Base-by-base conservation (phyloP, 2,888 invertebrate genomes). In the Aporophyla nigra region DNA sequence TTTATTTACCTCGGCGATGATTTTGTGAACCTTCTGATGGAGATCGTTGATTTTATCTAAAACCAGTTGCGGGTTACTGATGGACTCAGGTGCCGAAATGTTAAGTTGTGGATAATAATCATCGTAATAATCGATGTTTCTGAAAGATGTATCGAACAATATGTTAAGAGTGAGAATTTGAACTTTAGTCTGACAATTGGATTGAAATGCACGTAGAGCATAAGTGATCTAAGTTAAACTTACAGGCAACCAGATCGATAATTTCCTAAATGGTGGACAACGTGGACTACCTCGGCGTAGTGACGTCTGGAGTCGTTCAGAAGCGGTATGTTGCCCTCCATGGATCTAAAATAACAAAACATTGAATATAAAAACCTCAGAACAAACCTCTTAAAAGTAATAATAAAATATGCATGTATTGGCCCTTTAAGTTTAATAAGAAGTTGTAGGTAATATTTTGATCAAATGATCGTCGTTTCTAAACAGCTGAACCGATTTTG, bases 221-320 rank as follows among this genome's bases (percentile, higher is more conserved):
- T 21, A 14, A 6, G 3, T 33, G 33, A 33, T 21, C 21, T 12
- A 33, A 61, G 1, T 49, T n/a, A 19, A 49, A 65, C 73, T 73
- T 73, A 73, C 73, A 0, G 0, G 24, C 46, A 33, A 21, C 5
- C 33, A 33, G 19, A 9, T 14, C 5, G 6, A 0, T 0, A 0
- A 0, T 7, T 0, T 2, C 49, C 73, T 0, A 21, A 16, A 10
- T 21, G 5, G 49, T 21, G 0, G 24, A 73, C 16, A 10, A 73
- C 73, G 24, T 73, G 21, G 16, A 58, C 7, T 58, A 73, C 58
- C 49, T 51, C 73, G 1, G 49, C 21, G 40, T 73, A 73, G 7
- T 73, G 73, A 21, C 73, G 73, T 21, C 73, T 56, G 72, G 1
- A 58, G 49, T 73, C 73, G 16, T 49, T 40, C 24, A 73, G 21